Base-by-base conservation (phyloP, 2,797 vertebrate genomes). In the Pyrocephalus nanus region DNA sequence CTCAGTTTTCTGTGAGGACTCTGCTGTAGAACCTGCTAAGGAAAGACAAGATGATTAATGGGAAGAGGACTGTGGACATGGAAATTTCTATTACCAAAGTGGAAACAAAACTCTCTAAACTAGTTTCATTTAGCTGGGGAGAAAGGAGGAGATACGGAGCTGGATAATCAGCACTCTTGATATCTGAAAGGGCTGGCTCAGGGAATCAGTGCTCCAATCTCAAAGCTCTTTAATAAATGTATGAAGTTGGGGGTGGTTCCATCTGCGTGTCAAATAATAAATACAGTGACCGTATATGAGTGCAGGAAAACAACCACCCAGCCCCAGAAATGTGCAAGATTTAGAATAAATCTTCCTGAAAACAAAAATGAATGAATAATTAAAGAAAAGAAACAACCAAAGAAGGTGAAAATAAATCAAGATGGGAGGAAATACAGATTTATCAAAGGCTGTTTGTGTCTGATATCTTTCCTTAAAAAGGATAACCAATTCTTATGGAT, bases 11-110 rank as follows among this genome's bases (percentile, higher is more conserved):
- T 81, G 54, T 78, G 36, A 93, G 36, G 36, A 58, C 2, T 90
- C 76, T 86, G 48, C 71, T 83, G 76, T 53, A 73, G 76, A 81
- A 90, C 83, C 54, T 88, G 36, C 76, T 92, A 51, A 47, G 43
- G 61, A 66, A 86, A 94, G 86, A 76, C 88, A 95, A 84, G 55
- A 86, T 95, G 96, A 96, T 96, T 91, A 94, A 95, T 96, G 92
- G 34, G 43, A 88, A 84, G 43, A 78, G 34, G 40, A 26, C 73
- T 60, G 32, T 53, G 48, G 51, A 84, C 94, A 78, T 93, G 93
- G 92, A 96, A 86, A 95, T 96, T 96, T 95, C 90, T 96, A 92
- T 95, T 92, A 92, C 90, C 62, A 21, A 95, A 94, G 93, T 94
- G 85, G 77, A 86, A 95, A 70, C 83, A 86, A 84, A 95, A 81